Base-by-base conservation (phyloP, 1,140 invertebrate species). In the Monomorium pharaonis region DNA sequence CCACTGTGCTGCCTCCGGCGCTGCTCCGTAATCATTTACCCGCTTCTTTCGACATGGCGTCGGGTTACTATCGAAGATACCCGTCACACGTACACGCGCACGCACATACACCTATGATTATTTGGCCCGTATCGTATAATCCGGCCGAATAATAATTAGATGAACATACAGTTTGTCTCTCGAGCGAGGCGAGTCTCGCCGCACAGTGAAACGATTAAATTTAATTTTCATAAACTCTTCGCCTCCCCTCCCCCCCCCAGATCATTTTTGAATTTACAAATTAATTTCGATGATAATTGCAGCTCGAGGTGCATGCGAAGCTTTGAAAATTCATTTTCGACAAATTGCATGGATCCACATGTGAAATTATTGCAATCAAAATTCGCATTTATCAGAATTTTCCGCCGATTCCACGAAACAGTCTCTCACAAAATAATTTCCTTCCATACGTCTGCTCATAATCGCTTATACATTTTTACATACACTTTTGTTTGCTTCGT, bases 21-120 rank as follows among this genome's bases (percentile, higher is more conserved):
- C 27, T n/a, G 24, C 49, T 72, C 65, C 49, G 51, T 81, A 81
- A 81, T 81, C 65, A 81, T 37, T 81, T 63, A 65, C 42, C 18
- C 65, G 67, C 30, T 83, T 72, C 78, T 72, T 81, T 58, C 37
- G 37, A 60, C 54, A 42, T 42, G 33, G 70, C 37, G 72, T 47
- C 47, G 24, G 24, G 72, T 81, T 72, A 72, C 44, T 12, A 78
- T 65, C 60, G 30, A 78, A 44, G 63, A 67, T n/a, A n/a, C 47
- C 56, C 44, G 51, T 81, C 33, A 9, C 24, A 58, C 3, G 14
- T 24, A 33, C 10, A 56, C 3, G 44, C 30, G 14, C n/a, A 49
- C 27, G 0, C 14, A 65, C 9, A 37, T 24, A 49, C 30, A 21
- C 37, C 24, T 42, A 56, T 37, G 18, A 78, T 65, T 62, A 37